A percentile compares a stretch with the other conserved stretches of the same genome.
Conservation (phyloP, 2,113 vertebrate species). For the Vulpes vulpes region DNA sequence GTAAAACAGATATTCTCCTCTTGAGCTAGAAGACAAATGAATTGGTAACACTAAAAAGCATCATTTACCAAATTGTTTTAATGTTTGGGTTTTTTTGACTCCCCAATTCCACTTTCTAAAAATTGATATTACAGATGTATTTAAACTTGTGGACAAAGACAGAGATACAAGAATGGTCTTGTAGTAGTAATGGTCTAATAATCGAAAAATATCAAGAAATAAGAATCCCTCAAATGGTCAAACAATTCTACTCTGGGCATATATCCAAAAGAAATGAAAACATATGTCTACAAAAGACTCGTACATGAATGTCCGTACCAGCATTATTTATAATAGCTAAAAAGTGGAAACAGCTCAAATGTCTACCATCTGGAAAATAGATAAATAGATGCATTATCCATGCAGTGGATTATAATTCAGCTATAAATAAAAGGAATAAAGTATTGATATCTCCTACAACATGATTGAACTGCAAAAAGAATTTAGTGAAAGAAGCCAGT, state of each 20-base stretch:
- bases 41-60: neutral
- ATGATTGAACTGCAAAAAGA: neutral
- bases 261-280: neutral
- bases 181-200: neutral
- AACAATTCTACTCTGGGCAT: neutral
- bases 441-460: neutral
- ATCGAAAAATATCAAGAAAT: neutral
- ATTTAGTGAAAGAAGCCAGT: conserved; percentile 6
- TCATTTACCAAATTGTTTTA: conserved; percentile 28
- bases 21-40: neutral
- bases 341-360: neutral
- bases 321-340: neutral
- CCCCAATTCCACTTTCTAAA: neutral
- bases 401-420: neutral
- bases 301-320: neutral
- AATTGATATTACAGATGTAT: neutral
- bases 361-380: neutral
- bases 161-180: conserved; percentile 32
- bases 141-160: neutral
- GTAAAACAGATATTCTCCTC: neutral
- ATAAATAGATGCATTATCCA: neutral
- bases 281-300: neutral
- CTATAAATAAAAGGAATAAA: neutral
- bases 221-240: neutral
- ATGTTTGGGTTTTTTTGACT: neutral